Conservation (phyloP, 2,888 invertebrate species). For the Andricus curvator region DNA sequence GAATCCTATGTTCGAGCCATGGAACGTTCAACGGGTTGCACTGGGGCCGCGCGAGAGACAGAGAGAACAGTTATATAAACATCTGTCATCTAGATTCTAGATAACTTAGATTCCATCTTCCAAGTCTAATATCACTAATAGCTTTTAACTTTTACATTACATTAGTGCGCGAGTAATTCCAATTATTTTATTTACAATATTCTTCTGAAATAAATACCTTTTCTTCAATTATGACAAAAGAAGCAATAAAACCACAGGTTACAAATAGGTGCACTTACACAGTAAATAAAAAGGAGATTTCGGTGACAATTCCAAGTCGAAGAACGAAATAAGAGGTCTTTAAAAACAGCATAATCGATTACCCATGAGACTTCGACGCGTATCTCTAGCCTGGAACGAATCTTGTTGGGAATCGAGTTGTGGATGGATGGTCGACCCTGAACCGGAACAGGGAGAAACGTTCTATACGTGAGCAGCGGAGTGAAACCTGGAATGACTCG, state of each 20-base stretch:
- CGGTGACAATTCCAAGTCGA: neutral
- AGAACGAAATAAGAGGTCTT: conserved; percentile 10
- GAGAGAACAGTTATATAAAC: conserved; percentile 21
- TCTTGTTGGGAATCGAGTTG: conserved; percentile 60
- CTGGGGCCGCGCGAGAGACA: neutral
- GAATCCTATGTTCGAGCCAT: conserved; percentile 6
- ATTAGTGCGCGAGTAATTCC: no score
- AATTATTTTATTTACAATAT: no score
- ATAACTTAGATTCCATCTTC: no score
- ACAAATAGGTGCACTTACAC: neutral
- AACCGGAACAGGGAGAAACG: conserved; percentile 58
- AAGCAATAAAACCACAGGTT: no score
- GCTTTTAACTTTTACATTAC: no score
- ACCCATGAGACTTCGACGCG: conserved; percentile 13
- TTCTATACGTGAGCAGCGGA: conserved; percentile 51
- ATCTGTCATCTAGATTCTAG: neutral
- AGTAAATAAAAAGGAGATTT: neutral
- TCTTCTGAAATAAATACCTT: no score
- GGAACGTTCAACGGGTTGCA: conserved; percentile 15
- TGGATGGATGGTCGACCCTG: conserved; percentile 58
- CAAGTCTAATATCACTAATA: no score
- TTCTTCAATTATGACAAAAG: no score
- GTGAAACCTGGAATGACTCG: conserved; percentile 64
- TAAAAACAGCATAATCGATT: conserved; percentile 41
- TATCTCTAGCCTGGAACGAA: conserved; percentile 49